Conservation (phyloP, 2,113 vertebrate genomes). For the Rostratula benghalensis region DNA sequence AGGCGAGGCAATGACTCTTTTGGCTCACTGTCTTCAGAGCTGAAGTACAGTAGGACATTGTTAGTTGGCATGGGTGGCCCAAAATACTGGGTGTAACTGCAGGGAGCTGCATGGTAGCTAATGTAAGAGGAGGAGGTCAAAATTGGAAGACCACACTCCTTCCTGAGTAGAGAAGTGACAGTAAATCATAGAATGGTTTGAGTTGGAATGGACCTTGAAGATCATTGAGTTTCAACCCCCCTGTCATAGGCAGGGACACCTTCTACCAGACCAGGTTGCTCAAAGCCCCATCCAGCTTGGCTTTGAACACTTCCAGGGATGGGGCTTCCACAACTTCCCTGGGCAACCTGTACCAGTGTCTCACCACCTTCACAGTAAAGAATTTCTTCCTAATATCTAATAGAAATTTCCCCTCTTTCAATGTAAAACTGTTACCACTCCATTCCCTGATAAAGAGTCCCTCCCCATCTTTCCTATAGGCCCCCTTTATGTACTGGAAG, state of each 20-base stretch:
- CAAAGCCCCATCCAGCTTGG: background rate
- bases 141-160: background rate
- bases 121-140: background rate
- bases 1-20: background rate
- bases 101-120: background rate
- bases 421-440: background rate
- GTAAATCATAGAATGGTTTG: background rate
- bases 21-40: background rate
- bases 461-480: background rate
- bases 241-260: background rate
- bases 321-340: background rate
- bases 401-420: background rate
- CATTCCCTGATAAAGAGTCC: background rate
- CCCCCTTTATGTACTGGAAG: background rate
- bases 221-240: background rate
- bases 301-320: background rate
- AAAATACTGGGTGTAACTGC: background rate
- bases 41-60: background rate
- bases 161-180: background rate
- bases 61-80: background rate
- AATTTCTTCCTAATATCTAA: background rate
- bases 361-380: background rate
- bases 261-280: background rate
- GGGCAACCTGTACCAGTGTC: background rate
- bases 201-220: background rate